Percentiles rank a stretch among this genome's conserved stretches.
Conservation (phyloP, 2,888 invertebrate genomes). For the Tethea ocularis region DNA sequence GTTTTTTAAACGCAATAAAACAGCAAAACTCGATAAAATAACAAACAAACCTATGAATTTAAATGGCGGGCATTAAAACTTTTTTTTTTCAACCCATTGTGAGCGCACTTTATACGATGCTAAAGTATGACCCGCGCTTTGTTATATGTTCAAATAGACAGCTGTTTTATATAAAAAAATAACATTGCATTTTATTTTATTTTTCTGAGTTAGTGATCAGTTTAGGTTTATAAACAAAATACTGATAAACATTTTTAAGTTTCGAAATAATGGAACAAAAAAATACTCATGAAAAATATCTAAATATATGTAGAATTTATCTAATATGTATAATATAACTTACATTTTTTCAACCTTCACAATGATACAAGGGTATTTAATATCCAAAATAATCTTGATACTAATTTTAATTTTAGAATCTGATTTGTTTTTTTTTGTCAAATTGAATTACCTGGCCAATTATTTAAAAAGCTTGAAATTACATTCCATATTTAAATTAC, state of each 20-base stretch:
- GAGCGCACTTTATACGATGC: conserved; percentile 14
- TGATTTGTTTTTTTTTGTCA: too few relatives aligned
- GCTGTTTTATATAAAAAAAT: neutral
- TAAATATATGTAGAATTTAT: too few relatives aligned
- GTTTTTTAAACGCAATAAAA: conserved; percentile 28
- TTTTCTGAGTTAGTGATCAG: neutral
- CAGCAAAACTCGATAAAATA: conserved; percentile 17
- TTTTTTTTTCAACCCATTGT: conserved; percentile 32
- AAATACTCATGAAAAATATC: too few relatives aligned
- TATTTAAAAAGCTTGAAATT: neutral
- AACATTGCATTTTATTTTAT: neutral
- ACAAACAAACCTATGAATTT: conserved; percentile 47
- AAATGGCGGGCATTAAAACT: conserved; percentile 43
- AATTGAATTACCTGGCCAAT: neutral
- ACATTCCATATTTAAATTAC: neutral
- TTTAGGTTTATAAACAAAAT: neutral
- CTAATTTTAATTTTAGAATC: too few relatives aligned
- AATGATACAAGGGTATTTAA: too few relatives aligned
- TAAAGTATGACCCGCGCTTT: conserved; percentile 14
- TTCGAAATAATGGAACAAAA: too few relatives aligned
- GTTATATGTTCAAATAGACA: conserved; percentile 4
- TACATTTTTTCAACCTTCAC: too few relatives aligned
- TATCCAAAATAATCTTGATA: too few relatives aligned
- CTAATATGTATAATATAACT: too few relatives aligned
- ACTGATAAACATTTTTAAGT: too few relatives aligned